phyloP scores from a whole-genome alignment of 2,113 vertebrate species.

The Physeter macrocephalus region DNA sequence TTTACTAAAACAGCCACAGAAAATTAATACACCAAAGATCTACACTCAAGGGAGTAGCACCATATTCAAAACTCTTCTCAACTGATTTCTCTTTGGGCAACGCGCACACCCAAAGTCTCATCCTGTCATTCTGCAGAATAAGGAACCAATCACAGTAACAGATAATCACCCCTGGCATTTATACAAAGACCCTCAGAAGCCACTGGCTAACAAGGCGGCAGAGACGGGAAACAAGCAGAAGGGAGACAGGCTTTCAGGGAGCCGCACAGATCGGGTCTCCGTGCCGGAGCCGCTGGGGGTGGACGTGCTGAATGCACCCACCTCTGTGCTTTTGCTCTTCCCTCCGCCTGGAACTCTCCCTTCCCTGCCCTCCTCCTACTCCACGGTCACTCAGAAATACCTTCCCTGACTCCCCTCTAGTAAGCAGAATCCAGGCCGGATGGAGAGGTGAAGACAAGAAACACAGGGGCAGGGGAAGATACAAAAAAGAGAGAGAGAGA shows the following conservation, averaged over 20 bases:
- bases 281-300: no score
- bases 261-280: accelerated
- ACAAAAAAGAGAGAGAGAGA: no score
- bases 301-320: accelerated
- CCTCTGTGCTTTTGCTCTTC: accelerated
- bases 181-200: no score
- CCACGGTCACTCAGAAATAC: background rate
- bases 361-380: no score
- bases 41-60: background rate
- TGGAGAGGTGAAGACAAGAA: background rate
- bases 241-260: background rate
- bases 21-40: accelerated
- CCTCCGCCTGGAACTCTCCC: background rate
- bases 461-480: background rate
- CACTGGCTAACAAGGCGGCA: background rate
- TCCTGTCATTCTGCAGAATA: background rate
- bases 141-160: accelerated
- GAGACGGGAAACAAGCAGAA: accelerated
- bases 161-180: accelerated
- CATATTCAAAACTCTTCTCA: no score
- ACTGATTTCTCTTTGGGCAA: background rate
- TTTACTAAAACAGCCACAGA: background rate
- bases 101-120: accelerated
- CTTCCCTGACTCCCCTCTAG: background rate
- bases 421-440: background rate